phyloP scores from a whole-genome alignment of 1,140 invertebrate species.

The Sitodiplosis mosellana region DNA sequence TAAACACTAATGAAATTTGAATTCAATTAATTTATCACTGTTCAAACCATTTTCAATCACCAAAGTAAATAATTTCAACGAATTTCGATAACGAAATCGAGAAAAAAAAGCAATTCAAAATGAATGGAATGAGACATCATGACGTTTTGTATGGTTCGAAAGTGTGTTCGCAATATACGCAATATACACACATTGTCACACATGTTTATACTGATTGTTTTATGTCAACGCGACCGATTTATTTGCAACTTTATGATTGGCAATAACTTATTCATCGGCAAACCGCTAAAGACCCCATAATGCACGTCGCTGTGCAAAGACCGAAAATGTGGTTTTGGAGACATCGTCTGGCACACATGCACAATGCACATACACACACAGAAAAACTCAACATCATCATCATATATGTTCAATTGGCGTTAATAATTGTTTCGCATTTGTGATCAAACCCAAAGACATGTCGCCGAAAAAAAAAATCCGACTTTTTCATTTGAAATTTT shows the following conservation, averaged over 20 bases:
- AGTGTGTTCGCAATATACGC: conserved; percentile 1
- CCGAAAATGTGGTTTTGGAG: not conserved
- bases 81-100: not conserved
- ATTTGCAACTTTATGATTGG: not conserved
- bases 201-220: not conserved
- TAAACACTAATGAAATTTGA: conserved; percentile 26
- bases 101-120: not conserved
- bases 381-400: too few species aligned
- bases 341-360: too few species aligned
- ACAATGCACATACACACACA: too few species aligned
- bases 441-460: too few species aligned
- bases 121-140: too few species aligned
- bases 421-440: too few species aligned
- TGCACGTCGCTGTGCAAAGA: not conserved
- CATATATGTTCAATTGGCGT: too few species aligned
- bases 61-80: conserved; percentile 7
- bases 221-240: not conserved
- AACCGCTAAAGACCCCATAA: not conserved
- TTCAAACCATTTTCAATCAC: not conserved
- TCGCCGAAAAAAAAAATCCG: too few species aligned
- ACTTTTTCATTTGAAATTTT: too few species aligned
- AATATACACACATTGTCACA: not conserved
- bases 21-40: conserved; percentile 2
- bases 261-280: not conserved
- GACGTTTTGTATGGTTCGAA: conserved; percentile 1